These are phyloP conservation scores for Drosophila quinaria DNA, from an alignment of 2,888 invertebrate species.

Conservation along the genomic window DNA sequence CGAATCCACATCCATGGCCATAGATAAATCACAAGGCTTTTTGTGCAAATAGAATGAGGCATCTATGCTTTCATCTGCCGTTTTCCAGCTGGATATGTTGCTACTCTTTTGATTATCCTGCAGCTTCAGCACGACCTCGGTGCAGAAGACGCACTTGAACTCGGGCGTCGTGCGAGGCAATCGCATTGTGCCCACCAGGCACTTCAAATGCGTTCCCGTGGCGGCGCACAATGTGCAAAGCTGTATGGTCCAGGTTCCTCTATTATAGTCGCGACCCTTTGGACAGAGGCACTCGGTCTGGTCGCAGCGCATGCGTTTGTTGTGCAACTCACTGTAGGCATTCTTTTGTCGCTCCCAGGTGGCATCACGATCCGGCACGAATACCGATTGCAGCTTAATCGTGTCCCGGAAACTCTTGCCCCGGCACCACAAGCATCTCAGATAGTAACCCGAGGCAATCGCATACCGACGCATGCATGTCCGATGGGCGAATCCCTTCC, in stretches of 20 bases:
- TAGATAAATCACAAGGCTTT: not conserved
- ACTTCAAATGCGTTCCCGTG: slow-evolving; percentile 69
- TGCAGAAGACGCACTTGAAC: slow-evolving; percentile 69
- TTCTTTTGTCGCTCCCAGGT: slow-evolving; percentile 91
- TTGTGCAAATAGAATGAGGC: slow-evolving; percentile 41
- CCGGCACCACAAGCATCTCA: slow-evolving; percentile 83
- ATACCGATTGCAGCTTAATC: slow-evolving; percentile 77
- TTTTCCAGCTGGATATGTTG: not conserved
- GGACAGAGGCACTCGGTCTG: slow-evolving; percentile 88
- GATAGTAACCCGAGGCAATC: slow-evolving; percentile 81
- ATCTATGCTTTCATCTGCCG: slow-evolving; percentile 12
- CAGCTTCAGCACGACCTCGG: slow-evolving; percentile 34
- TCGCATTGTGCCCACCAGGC: slow-evolving; percentile 35
- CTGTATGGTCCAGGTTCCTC: slow-evolving; percentile 56
- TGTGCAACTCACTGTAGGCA: slow-evolving; percentile 90
- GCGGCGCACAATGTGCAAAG: slow-evolving; percentile 74
- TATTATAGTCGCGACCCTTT: slow-evolving; percentile 86
- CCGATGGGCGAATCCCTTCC: slow-evolving; percentile 78
- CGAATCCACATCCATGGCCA: not conserved
- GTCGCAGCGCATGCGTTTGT: slow-evolving; percentile 88
- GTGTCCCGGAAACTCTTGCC: slow-evolving; percentile 71
- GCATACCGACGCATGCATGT: slow-evolving; percentile 82
- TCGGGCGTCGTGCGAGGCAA: not conserved
- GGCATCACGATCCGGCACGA: slow-evolving; percentile 89
- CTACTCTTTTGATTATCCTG: not conserved